phyloP scores from a whole-genome alignment of 2,113 vertebrate species.

The Daphoenositta chrysoptera region DNA sequence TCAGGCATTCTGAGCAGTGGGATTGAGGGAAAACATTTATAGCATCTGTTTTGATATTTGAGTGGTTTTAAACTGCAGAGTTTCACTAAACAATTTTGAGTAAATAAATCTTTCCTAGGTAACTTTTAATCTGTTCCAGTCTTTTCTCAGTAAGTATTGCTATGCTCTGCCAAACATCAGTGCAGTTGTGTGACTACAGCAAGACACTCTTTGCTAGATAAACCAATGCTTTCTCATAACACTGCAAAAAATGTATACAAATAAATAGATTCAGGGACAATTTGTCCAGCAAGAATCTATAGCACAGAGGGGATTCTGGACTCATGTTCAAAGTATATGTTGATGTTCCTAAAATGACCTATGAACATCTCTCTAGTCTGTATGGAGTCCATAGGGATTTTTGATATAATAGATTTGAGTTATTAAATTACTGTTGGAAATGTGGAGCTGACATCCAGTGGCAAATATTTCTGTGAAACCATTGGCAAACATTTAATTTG shows the following conservation, averaged over 20 bases:
- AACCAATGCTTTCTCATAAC: not conserved
- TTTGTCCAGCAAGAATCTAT: constrained; percentile 5
- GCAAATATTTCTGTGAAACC: constrained; percentile 31
- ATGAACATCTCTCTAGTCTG: not conserved
- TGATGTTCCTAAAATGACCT: constrained; percentile 37
- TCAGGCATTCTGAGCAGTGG: not conserved
- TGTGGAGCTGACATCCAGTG: constrained; percentile 22
- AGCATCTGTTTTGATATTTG: not conserved
- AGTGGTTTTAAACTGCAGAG: not conserved
- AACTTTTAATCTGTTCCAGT: not conserved
- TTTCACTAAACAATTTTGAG: not conserved
- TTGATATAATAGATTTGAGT: not conserved
- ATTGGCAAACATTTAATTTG: not conserved
- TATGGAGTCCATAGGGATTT: constrained; percentile 6
- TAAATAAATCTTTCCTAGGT: not conserved
- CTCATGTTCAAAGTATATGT: constrained; percentile 9
- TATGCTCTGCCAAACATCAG: not conserved
- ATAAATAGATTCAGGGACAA: not conserved
- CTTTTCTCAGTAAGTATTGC: not conserved
- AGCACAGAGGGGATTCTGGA: constrained; percentile 4
- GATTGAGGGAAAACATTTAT: not conserved
- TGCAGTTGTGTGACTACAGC: not conserved
- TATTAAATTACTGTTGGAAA: constrained; percentile 61
- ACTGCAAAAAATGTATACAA: not conserved
- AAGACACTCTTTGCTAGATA: not conserved